Base-by-base conservation (phyloP, 2,797 vertebrate species). In the Sebastes jordani region DNA sequence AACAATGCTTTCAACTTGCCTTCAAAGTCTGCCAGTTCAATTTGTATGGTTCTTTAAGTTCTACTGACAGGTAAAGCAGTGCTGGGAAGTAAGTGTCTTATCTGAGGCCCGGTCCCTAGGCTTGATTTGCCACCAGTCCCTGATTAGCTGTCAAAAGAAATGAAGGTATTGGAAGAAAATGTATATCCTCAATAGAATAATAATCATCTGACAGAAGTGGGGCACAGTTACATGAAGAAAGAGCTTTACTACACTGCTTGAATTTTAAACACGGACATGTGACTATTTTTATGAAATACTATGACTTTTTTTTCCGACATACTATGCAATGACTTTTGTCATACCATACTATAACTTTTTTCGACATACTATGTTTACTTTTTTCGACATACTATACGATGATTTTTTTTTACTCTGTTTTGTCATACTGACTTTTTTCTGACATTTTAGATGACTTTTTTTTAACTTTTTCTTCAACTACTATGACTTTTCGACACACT, bases 161-260 rank as follows among this genome's bases (percentile, higher is more conserved):
- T 55, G 7, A 42, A 83, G 16, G 5, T 68, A 61, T 65, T 72
- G 18, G 60, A 71, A 72, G 71, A 58, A 81, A 86, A 82, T 27
- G 81, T 83, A 84, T 23, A 62, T 83, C 30, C 80, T 85, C 89
- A 65, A 36, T 55, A 68, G 64, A 73, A 72, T 69, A 74, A 73
- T 69, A 74, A 74, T 60, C 56, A 82, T 75, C 22, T 92, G 91
- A 91, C 90, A 92, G 89, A 94, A 94, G 87, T 91, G 81, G 91
- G 91, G 29, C 91, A 90, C 65, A 25, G 64, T 67, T 63, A 61
- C 46, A 62, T 6, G 27, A 80, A 69, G 65, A 71, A 72, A 77
- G 80, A 68, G 67, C 56, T 56, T 42, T 23, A 61, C 38, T 20
- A 29, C 20, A 60, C 7, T 62, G 27, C 34, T 61, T 7, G 32